phyloP scores from a whole-genome alignment of 2,113 vertebrate genomes.

The Myrmecobius fasciatus region DNA sequence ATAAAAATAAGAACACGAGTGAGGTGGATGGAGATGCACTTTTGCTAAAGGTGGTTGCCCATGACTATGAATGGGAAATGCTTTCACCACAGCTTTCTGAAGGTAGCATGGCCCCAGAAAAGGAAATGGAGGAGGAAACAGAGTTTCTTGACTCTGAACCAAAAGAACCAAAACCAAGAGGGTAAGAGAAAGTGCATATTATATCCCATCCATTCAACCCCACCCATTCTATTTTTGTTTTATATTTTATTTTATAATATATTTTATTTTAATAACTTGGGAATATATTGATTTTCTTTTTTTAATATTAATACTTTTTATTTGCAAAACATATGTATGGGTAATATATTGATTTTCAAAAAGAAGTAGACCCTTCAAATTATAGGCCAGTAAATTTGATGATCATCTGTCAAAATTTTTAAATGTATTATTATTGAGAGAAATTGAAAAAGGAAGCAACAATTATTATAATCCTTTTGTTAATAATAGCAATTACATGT shows the following conservation, averaged over 20 bases:
- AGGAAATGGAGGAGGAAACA: conserved; percentile 71
- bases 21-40: conserved; percentile 2
- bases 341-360: not conserved
- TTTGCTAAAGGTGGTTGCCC: conserved; percentile 49
- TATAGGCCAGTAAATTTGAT: not conserved
- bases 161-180: conserved; percentile 57
- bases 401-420: not conserved
- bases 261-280: not conserved
- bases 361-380: not conserved
- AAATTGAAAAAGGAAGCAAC: not conserved
- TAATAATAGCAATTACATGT: not conserved
- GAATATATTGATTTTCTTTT: not conserved
- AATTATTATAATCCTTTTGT: not conserved
- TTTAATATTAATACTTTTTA: no score
- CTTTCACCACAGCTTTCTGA: conserved; percentile 60
- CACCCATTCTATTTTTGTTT: not conserved
- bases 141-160: conserved; percentile 69
- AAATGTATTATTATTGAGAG: not conserved
- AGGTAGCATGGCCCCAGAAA: conserved; percentile 53
- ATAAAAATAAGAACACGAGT: accelerated
- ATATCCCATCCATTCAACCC: not conserved
- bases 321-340: no score
- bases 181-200: conserved; percentile 78
- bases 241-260: no score
- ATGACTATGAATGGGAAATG: conserved; percentile 68